Percentiles rank a stretch among this genome's conserved stretches.
Evolutionary conservation across 2,113 vertebrate species (phyloP).

Genomic region (Gallinago jamesoni): DNA sequence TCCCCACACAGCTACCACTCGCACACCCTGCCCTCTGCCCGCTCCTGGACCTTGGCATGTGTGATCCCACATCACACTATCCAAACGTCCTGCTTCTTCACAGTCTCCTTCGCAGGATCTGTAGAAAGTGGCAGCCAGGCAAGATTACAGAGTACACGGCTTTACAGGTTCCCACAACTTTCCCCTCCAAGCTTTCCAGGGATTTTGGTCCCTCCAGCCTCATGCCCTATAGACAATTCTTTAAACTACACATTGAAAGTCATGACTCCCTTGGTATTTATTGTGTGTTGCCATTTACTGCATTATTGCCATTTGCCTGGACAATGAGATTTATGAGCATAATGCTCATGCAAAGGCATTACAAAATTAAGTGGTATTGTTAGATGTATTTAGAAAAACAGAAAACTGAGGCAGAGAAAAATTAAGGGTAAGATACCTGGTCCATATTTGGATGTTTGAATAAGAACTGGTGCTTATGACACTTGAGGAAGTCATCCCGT

Average conservation of each 20-base stretch:
- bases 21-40: neutral
- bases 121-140: neutral
- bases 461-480: neutral
- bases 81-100: neutral
- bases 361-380: neutral
- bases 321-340: neutral
- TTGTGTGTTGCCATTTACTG: neutral
- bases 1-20: neutral
- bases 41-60: neutral
- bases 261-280: neutral
- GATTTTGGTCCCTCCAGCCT: neutral
- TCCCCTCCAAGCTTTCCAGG: neutral
- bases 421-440: neutral
- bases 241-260: neutral
- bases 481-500: neutral
- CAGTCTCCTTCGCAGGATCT: neutral
- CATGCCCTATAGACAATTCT: neutral
- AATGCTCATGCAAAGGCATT: neutral
- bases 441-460: neutral
- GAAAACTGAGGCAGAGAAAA: neutral
- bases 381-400: neutral
- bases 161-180: neutral
- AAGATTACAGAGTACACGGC: accelerated
- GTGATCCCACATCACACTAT: accelerated
- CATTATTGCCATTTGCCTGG: accelerated